Percentiles rank a stretch among this genome's conserved stretches.
These are phyloP conservation scores for Ammodramus savannarum DNA, from an alignment of 2,113 vertebrate species.

Conservation along the genomic window DNA sequence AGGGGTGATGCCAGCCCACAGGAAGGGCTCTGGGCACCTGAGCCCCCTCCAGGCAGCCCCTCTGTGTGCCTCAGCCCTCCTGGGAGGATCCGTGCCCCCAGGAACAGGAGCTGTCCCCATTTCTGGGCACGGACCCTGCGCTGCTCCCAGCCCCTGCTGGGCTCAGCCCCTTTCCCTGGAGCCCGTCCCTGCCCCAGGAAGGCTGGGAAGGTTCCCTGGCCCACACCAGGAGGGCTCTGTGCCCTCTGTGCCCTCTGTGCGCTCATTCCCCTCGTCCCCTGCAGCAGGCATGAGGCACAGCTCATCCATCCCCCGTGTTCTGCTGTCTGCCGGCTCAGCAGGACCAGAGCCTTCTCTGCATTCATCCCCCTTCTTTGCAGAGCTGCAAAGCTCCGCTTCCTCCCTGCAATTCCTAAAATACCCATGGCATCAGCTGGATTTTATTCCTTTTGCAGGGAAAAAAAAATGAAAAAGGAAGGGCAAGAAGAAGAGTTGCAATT, in stretches of 20 bases:
- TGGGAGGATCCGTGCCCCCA: fast-evolving
- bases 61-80: neutral
- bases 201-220: neutral
- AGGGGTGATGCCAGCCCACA: neutral
- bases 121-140: neutral
- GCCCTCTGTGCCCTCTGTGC: neutral
- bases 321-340: constrained; percentile 36
- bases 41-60: neutral
- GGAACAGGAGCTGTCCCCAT: neutral
- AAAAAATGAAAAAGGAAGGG: neutral
- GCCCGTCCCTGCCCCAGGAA: neutral
- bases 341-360: constrained; percentile 2
- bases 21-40: neutral
- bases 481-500: neutral
- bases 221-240: neutral
- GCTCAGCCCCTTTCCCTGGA: neutral
- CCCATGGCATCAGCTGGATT: neutral
- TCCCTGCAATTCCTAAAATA: constrained; percentile 28
- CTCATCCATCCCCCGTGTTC: neutral
- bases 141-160: neutral
- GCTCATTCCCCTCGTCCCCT: neutral
- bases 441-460: neutral
- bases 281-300: neutral
- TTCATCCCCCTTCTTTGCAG: constrained; percentile 23
- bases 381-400: neutral